A percentile compares a stretch with the other conserved stretches of the same genome.
Evolutionary conservation across 2,113 vertebrate species (phyloP).

Genomic region (Sigmodon hispidus): DNA sequence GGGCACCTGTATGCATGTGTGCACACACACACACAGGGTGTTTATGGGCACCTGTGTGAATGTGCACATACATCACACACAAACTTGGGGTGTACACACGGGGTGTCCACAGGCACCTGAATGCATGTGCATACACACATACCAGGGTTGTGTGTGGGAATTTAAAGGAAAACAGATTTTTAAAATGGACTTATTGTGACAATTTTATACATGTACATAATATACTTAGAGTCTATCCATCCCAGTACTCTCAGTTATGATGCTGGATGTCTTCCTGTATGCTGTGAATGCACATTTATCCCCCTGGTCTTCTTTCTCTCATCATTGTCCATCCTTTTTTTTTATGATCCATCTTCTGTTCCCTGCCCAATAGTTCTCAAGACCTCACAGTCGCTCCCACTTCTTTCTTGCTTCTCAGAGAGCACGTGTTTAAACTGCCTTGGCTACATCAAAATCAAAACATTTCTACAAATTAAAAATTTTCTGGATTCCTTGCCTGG

Average conservation of each 20-base stretch:
- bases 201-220: not conserved
- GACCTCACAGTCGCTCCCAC: not conserved
- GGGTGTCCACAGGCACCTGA: too few species aligned
- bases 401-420: not conserved
- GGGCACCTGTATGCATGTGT: accelerated
- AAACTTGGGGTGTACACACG: too few species aligned
- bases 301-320: too few species aligned
- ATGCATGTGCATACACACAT: not conserved
- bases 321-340: not conserved
- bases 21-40: not conserved
- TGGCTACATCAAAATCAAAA: conserved; percentile 53
- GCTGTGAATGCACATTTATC: too few species aligned
- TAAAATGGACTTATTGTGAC: not conserved
- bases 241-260: not conserved
- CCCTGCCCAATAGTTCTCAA: not conserved
- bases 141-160: not conserved
- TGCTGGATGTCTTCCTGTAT: too few species aligned
- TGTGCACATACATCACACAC: too few species aligned
- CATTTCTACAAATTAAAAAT: conserved; percentile 55
- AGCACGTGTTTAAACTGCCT: not conserved
- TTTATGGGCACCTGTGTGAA: not conserved
- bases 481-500: conserved; percentile 46
- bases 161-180: not conserved
- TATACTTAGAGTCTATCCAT: too few species aligned
- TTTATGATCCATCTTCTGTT: not conserved